phyloP scores from a whole-genome alignment of 64 coral and sea anemone genomes.

The Stichodactyla mertensii region DNA sequence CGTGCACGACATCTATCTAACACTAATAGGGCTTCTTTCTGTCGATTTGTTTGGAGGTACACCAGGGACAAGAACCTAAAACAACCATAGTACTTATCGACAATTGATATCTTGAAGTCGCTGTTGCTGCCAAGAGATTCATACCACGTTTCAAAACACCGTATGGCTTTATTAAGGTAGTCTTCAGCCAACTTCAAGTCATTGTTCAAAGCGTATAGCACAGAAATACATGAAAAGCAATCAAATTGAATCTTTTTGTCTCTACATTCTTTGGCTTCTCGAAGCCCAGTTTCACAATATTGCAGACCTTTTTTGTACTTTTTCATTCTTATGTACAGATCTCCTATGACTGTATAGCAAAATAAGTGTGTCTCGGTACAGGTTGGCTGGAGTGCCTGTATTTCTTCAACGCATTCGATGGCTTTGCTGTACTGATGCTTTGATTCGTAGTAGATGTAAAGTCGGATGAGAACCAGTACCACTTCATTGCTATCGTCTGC shows the following conservation, averaged over 20 bases:
- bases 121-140: neutral
- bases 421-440: neutral
- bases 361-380: neutral
- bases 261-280: neutral
- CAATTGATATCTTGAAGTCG: neutral
- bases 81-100: neutral
- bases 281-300: neutral
- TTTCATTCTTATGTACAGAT: neutral
- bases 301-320: neutral
- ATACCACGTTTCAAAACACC: neutral
- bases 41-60: neutral
- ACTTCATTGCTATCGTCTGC: neutral
- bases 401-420: neutral
- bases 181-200: neutral
- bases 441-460: neutral
- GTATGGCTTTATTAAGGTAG: neutral
- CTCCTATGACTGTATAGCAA: neutral
- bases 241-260: neutral
- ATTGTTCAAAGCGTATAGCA: neutral
- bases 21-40: conserved; percentile 24
- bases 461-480: neutral
- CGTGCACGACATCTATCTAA: conserved; percentile 33
- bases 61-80: neutral
- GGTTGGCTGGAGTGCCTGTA: neutral
- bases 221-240: neutral